Evolutionary conservation across 2,113 vertebrate genomes (phyloP).

Genomic region (Haemorhous mexicanus): DNA sequence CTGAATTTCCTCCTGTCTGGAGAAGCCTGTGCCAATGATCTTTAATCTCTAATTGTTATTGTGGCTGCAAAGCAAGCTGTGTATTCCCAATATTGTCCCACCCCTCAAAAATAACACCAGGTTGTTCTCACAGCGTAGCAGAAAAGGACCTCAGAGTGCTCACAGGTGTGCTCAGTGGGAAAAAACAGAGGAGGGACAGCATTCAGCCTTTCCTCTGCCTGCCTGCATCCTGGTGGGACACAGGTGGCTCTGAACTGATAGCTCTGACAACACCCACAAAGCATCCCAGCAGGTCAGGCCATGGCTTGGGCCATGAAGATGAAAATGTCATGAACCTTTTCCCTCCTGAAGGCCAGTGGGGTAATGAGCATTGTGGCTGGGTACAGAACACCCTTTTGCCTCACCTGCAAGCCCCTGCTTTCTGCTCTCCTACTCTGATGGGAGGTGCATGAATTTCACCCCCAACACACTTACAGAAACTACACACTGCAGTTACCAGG

Average conservation of each 20-base stretch:
- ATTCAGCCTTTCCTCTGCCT: neutral
- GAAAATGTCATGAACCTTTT: fast-evolving
- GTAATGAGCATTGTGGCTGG: neutral
- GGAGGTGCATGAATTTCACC: neutral
- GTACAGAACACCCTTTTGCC: neutral
- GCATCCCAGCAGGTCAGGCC: neutral
- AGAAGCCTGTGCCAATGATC: neutral
- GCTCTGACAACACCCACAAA: neutral
- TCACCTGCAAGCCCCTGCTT: neutral
- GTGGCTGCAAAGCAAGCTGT: neutral
- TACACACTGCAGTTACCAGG: neutral
- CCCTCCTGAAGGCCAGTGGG: neutral
- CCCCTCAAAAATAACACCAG: fast-evolving
- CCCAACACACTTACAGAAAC: neutral
- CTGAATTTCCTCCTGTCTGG: neutral
- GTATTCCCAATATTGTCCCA: neutral
- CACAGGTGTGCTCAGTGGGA: neutral
- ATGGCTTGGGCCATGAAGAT: neutral
- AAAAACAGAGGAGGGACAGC: neutral
- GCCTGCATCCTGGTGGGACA: neutral
- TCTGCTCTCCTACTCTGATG: no score
- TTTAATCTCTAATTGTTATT: neutral
- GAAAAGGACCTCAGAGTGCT: fast-evolving
- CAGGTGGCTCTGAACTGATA: neutral
- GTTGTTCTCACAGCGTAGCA: fast-evolving